phyloP scores from a whole-genome alignment of 92 coral and sea anemone species.

The Scolanthus callimorphus region DNA sequence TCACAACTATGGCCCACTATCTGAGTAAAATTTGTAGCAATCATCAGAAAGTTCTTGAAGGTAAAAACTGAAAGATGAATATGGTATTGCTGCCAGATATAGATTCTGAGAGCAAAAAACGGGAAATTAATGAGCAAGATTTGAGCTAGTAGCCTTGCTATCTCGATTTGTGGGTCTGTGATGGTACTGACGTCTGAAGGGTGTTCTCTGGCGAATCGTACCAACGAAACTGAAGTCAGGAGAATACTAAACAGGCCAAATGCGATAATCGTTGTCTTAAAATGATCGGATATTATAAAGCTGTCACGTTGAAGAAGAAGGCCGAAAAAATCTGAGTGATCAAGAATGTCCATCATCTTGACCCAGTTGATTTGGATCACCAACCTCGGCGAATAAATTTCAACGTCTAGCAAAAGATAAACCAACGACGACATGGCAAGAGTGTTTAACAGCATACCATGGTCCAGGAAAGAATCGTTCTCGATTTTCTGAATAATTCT shows the following conservation, averaged over 20 bases:
- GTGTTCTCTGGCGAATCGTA: background rate
- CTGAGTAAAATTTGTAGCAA: constrained; percentile 15
- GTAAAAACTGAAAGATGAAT: constrained; percentile 26
- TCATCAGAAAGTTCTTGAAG: constrained; percentile 27
- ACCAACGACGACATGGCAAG: constrained; percentile 21
- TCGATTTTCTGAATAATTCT: constrained; percentile 24
- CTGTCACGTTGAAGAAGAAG: constrained; percentile 10
- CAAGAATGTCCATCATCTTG: constrained; percentile 23
- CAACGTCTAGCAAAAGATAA: constrained; percentile 18
- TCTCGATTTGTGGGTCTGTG: constrained; percentile 9
- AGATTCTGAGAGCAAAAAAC: constrained; percentile 22
- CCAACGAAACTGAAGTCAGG: constrained; percentile 22
- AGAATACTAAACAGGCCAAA: constrained; percentile 21
- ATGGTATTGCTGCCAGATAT: constrained; percentile 24
- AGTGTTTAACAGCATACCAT: constrained; percentile 24
- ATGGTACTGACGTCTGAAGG: background rate
- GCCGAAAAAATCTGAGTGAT: constrained; percentile 25
- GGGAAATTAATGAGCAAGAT: constrained; percentile 33
- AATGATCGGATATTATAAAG: constrained; percentile 5
- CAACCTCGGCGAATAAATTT: constrained; percentile 13
- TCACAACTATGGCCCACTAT: constrained; percentile 13
- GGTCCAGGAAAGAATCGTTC: constrained; percentile 25
- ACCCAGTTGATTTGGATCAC: constrained; percentile 23
- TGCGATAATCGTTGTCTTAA: constrained; percentile 13
- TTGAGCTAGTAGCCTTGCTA: constrained; percentile 10